phyloP scores from a whole-genome alignment of 2,888 invertebrate species.

The Metellina segmentata region DNA sequence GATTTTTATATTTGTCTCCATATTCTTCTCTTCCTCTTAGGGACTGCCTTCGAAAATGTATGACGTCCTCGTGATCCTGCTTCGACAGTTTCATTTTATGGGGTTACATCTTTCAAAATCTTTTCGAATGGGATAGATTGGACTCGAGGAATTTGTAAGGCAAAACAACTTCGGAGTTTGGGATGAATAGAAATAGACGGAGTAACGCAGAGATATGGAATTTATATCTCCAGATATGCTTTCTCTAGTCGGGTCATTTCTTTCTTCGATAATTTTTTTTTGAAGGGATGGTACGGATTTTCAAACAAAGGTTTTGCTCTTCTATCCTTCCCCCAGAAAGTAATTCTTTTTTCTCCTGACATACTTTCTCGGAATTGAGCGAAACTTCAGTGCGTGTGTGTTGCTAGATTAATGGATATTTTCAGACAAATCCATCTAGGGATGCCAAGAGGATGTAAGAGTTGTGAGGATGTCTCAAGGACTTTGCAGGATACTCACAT shows the following conservation, averaged over 20 bases:
- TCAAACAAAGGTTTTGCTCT: constrained; percentile 57
- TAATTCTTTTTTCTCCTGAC: constrained; percentile 36
- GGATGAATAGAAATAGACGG: background rate
- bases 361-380: constrained; percentile 36
- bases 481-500: too few relatives aligned
- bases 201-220: constrained; percentile 59
- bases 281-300: constrained; percentile 41
- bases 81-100: constrained; percentile 63
- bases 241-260: background rate
- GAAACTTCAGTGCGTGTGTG: constrained; percentile 36
- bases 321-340: constrained; percentile 2
- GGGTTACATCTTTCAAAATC: constrained; percentile 63
- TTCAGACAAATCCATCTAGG: constrained; percentile 23
- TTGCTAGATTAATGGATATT: constrained; percentile 57
- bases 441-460: background rate
- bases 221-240: constrained; percentile 54
- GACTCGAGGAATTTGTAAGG: constrained; percentile 56
- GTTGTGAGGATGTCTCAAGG: too few relatives aligned
- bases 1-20: constrained; percentile 36
- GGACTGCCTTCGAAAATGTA: constrained; percentile 44
- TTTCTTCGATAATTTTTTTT: constrained; percentile 43
- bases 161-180: constrained; percentile 33
- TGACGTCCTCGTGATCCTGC: constrained; percentile 46
- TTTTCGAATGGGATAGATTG: constrained; percentile 51
- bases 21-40: constrained; percentile 7